These are phyloP conservation scores for Drosophila peninsularis DNA, from an alignment of 2,888 invertebrate genomes.

Conservation along the genomic window DNA sequence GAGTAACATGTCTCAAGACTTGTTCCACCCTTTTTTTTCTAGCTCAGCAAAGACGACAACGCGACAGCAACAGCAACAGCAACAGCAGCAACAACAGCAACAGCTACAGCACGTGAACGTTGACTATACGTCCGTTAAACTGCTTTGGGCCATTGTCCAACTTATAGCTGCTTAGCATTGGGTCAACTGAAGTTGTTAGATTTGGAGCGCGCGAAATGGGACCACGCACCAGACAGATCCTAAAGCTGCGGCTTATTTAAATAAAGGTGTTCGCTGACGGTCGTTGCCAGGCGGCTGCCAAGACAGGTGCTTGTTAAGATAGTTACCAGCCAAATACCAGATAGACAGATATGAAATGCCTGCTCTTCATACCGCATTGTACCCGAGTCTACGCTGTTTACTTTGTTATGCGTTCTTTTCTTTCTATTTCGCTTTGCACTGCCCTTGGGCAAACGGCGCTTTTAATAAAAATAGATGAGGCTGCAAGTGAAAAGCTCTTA, in stretches of 20 bases:
- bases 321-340: slow-evolving; percentile 18
- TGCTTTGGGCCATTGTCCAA: slow-evolving; percentile 77
- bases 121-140: slow-evolving; percentile 63
- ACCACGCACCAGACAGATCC: slow-evolving; percentile 62
- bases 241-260: slow-evolving; percentile 58
- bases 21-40: slow-evolving; percentile 74
- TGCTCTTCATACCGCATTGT: slow-evolving; percentile 8
- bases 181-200: slow-evolving; percentile 66
- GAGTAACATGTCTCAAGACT: slow-evolving; percentile 75
- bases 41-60: slow-evolving; percentile 42
- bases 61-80: slow-evolving; percentile 30
- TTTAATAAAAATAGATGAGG: slow-evolving; percentile 38
- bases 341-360: slow-evolving; percentile 21
- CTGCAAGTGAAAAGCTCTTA: slow-evolving; percentile 31
- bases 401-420: background rate
- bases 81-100: slow-evolving; percentile 22
- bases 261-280: slow-evolving; percentile 50
- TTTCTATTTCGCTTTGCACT: background rate
- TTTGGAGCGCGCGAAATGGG: slow-evolving; percentile 65
- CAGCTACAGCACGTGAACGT: slow-evolving; percentile 35
- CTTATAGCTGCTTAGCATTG: slow-evolving; percentile 68
- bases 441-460: slow-evolving; percentile 31
- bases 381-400: slow-evolving; percentile 4
- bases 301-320: slow-evolving; percentile 54
- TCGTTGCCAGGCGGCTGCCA: slow-evolving; percentile 23